Evolutionary conservation across 2,888 invertebrate genomes (phyloP).

Genomic region (Leptothorax acervorum): DNA sequence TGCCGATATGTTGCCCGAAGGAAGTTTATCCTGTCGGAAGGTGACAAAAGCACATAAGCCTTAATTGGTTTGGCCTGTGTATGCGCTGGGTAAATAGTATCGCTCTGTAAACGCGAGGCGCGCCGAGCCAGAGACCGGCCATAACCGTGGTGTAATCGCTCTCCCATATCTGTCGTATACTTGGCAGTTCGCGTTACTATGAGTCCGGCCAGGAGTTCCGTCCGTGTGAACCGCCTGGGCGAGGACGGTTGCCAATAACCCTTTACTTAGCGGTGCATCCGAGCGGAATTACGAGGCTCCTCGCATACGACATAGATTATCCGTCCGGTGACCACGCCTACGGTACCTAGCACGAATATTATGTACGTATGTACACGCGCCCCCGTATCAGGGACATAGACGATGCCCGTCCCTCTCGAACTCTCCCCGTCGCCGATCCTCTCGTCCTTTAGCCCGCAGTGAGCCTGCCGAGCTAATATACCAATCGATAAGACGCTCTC

Average conservation of each 20-base stretch:
- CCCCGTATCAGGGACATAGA: slow-evolving; percentile 50
- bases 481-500: slow-evolving; percentile 65
- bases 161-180: slow-evolving; percentile 56
- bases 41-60: slow-evolving; percentile 72
- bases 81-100: slow-evolving; percentile 66
- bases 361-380: slow-evolving; percentile 49
- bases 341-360: slow-evolving; percentile 53
- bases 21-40: slow-evolving; percentile 65
- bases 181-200: slow-evolving; percentile 58
- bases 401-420: slow-evolving; percentile 18
- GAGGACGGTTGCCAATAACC: slow-evolving; percentile 52
- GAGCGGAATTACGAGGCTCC: slow-evolving; percentile 39
- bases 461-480: slow-evolving; percentile 45
- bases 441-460: slow-evolving; percentile 9
- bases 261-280: slow-evolving; percentile 55
- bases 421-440: background rate
- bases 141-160: slow-evolving; percentile 61
- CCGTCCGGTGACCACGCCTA: slow-evolving; percentile 56
- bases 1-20: slow-evolving; percentile 51
- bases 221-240: slow-evolving; percentile 18
- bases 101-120: slow-evolving; percentile 63
- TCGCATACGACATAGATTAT: slow-evolving; percentile 55
- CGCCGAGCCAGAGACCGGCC: slow-evolving; percentile 37
- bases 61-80: slow-evolving; percentile 66
- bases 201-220: slow-evolving; percentile 21